Base-by-base conservation (phyloP, 2,888 invertebrate species). In the Drosophila melanocephala region DNA sequence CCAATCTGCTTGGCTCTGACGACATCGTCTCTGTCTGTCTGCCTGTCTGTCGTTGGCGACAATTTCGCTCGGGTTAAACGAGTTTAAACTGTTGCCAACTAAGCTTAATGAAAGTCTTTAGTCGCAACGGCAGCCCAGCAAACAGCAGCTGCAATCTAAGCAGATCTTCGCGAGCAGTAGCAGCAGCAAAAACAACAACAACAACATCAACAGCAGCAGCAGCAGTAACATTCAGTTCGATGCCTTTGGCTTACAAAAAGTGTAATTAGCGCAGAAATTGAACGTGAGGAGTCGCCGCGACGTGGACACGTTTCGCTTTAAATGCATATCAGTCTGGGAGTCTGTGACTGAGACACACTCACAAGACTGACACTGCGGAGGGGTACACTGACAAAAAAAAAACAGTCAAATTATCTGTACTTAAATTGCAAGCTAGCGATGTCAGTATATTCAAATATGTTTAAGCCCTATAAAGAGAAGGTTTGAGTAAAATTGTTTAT, bases 221-320 rank as follows among this genome's bases (percentile, higher is more conserved):
- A 44, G 26, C 61, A 44, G 62, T 33, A 37, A 30, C 44, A 39
- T 53, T 61, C 72, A 75, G 77, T 76, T 79, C 78, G 64, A 70
- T 74, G 75, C 72, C 80, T 77, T 82, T 83, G 72, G 91, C 81
- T 88, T 89, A 87, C 90, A 91, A 91, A 92, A 91, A 91, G 87
- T 84, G 91, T 92, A 92, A 92, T 92, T 92, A 92, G 92, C 91
- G 84, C 89, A 82, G 85, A 91, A 89, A 89, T 84, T 84, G 83
- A 87, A 91, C 85, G 87, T 84, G 84, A 81, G 89, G 81, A 80
- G 77, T 73, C 66, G 72, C 75, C 70, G 68, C 69, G 69, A 72
- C 76, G 72, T 79, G 83, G 84, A 89, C 89, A 90, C 89, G 87
- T 89, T 89, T 90, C 79, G 81, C 76, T 89, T 89, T 88, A 88